These are phyloP conservation scores for Gorsachius goisagi DNA, from an alignment of 2,113 vertebrate species.

Conservation along the genomic window DNA sequence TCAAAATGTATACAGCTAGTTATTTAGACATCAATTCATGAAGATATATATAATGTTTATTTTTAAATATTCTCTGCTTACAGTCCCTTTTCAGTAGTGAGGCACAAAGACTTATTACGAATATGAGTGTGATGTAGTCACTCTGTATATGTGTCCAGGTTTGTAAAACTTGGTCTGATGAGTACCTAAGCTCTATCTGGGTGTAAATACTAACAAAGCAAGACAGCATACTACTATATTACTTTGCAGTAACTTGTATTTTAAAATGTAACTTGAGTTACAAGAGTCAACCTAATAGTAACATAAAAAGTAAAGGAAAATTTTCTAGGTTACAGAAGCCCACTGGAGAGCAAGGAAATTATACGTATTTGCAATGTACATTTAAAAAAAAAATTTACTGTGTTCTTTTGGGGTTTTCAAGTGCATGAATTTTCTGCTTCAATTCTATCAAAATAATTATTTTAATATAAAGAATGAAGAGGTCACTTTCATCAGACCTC, in stretches of 20 bases:
- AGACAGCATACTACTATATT: background rate
- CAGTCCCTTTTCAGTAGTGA: background rate
- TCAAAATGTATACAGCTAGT: background rate
- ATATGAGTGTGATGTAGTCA: background rate
- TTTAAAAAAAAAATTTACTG: background rate
- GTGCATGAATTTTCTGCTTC: background rate
- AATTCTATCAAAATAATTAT: background rate
- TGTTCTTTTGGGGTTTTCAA: background rate
- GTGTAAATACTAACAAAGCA: background rate
- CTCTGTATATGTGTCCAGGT: background rate
- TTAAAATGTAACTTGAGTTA: background rate
- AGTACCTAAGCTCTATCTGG: background rate
- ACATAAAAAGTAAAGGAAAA: background rate
- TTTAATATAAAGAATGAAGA: background rate
- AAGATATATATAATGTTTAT: background rate
- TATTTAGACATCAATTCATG: background rate
- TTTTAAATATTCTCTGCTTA: background rate
- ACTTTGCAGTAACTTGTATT: background rate
- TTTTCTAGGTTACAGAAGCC: background rate
- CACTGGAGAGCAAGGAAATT: background rate
- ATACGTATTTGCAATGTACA: background rate
- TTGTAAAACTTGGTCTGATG: background rate
- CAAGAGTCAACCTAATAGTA: background rate
- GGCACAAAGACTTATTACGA: background rate
- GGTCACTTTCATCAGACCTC: background rate